These are phyloP conservation scores for Drosophila kambysellisi DNA, from an alignment of 2,888 invertebrate species.

Conservation along the genomic window DNA sequence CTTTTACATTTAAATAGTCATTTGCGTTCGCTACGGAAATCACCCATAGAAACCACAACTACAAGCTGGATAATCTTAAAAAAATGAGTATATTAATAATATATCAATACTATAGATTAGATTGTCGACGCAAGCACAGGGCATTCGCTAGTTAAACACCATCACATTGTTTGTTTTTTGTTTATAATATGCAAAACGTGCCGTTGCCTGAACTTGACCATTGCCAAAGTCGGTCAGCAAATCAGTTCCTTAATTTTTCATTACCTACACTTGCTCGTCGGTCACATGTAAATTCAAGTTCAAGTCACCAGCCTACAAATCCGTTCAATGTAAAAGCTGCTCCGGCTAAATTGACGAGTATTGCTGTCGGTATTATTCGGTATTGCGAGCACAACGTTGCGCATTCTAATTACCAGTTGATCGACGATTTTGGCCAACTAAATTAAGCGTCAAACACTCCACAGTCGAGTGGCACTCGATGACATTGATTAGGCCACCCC, in stretches of 20 bases:
- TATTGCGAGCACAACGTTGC: slow-evolving; percentile 38
- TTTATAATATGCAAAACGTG: slow-evolving; percentile 66
- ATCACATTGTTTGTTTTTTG: background rate
- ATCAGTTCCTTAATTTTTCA: slow-evolving; percentile 44
- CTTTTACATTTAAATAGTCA: background rate
- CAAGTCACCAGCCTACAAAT: slow-evolving; percentile 51
- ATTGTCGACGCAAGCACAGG: slow-evolving; percentile 3
- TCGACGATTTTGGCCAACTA: slow-evolving; percentile 50
- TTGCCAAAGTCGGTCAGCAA: slow-evolving; percentile 44
- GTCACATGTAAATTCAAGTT: slow-evolving; percentile 71
- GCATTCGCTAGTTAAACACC: slow-evolving; percentile 11
- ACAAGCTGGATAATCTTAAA: background rate
- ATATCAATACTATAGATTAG: background rate
- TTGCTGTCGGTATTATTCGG: slow-evolving; percentile 41
- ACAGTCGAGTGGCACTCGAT: slow-evolving; percentile 26
- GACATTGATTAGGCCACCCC: slow-evolving; percentile 53
- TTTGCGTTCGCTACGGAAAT: background rate
- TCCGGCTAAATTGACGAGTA: slow-evolving; percentile 53
- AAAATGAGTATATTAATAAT: background rate
- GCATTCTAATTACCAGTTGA: slow-evolving; percentile 65
- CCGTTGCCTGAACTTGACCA: slow-evolving; percentile 62
- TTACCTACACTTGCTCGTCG: slow-evolving; percentile 11
- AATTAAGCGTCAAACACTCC: slow-evolving; percentile 33
- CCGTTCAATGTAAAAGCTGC: slow-evolving; percentile 51
- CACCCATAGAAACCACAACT: background rate